Conservation (phyloP, 2,797 vertebrate species). For the Brotula barbata region DNA sequence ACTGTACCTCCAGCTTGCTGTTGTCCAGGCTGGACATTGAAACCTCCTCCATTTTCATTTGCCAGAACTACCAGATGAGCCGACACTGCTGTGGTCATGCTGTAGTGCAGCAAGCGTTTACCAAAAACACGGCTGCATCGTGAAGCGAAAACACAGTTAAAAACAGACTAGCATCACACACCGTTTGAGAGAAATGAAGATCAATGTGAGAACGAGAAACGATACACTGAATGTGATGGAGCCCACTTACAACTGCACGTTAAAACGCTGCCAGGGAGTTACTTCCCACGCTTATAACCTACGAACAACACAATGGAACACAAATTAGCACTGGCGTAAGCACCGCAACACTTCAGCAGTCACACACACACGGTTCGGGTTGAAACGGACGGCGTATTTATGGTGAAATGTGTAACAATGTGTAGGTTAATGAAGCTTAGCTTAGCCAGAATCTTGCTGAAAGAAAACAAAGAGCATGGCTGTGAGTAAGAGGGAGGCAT, state of each 20-base stretch:
- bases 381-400: not conserved
- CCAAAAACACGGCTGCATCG: constrained; percentile 61
- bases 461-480: constrained; percentile 74
- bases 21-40: constrained; percentile 97
- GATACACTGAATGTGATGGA: constrained; percentile 26
- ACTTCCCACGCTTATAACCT: constrained; percentile 63
- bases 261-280: constrained; percentile 29
- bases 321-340: not conserved
- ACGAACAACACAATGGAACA: constrained; percentile 19
- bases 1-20: constrained; percentile 94
- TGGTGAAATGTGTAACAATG: not conserved
- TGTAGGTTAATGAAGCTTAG: constrained; percentile 20
- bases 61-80: constrained; percentile 86
- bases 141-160: constrained; percentile 33
- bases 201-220: constrained; percentile 3
- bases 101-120: constrained; percentile 76
- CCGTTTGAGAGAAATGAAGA: not conserved
- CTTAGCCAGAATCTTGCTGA: constrained; percentile 44
- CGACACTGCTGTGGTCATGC: constrained; percentile 81
- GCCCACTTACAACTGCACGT: constrained; percentile 65
- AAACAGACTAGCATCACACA: constrained; percentile 12
- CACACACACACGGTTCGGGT: not conserved
- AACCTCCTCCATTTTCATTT: constrained; percentile 99
- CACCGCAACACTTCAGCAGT: not conserved
- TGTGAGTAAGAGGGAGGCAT: constrained; percentile 47